Conservation (phyloP, 1,140 invertebrate genomes). For the Drosophila fuyamai region DNA sequence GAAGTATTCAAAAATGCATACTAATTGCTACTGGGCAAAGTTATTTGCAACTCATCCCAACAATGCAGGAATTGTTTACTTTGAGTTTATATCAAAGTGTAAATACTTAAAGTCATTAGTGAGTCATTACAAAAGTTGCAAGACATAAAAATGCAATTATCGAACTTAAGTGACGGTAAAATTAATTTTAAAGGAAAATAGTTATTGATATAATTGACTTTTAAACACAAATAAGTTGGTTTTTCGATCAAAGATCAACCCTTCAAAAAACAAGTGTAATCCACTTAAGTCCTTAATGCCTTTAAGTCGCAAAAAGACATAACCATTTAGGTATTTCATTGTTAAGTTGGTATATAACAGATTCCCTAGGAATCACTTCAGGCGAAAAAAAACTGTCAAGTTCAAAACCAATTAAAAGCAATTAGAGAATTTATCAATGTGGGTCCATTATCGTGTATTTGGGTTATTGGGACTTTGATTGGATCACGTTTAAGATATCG, state of each 20-base stretch:
- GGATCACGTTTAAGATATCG: slow-evolving; percentile 37
- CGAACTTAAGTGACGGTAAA: slow-evolving; percentile 2
- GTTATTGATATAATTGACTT: background rate
- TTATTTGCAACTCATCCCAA: slow-evolving; percentile 24
- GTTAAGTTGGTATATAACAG: background rate
- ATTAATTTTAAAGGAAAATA: background rate
- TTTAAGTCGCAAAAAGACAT: slow-evolving; percentile 7
- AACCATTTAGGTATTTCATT: slow-evolving; percentile 4
- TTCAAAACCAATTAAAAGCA: background rate
- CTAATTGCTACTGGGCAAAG: background rate
- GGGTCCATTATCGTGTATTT: background rate
- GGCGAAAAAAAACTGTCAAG: too few relatives aligned
- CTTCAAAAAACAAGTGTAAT: background rate
- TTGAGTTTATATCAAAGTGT: slow-evolving; percentile 5
- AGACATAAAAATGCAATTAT: slow-evolving; percentile 29
- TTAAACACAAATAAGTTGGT: slow-evolving; percentile 7
- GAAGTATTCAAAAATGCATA: slow-evolving; percentile 3
- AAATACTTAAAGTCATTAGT: slow-evolving; percentile 21
- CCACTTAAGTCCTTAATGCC: slow-evolving; percentile 1
- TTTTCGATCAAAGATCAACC: slow-evolving; percentile 1
- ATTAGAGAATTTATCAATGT: slow-evolving; percentile 3
- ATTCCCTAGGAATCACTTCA: background rate
- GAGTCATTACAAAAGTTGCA: slow-evolving; percentile 14
- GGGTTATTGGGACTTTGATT: slow-evolving; percentile 29
- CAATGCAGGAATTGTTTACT: slow-evolving; percentile 14